Conservation (phyloP, 2,888 invertebrate genomes). For the Acrobasis repandana region DNA sequence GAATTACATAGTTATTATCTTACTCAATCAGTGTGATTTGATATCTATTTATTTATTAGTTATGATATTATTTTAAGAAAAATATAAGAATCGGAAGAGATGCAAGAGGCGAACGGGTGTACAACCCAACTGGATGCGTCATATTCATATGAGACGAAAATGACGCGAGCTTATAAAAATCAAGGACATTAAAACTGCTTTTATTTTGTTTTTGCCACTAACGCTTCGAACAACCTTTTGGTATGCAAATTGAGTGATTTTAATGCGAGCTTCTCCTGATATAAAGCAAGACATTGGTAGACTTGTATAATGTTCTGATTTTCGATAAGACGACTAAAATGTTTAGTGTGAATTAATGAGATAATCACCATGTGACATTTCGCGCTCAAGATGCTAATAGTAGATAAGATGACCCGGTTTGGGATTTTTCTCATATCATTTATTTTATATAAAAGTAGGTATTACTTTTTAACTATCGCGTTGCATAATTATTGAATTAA, state of each 20-base stretch:
- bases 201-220: conserved; percentile 46
- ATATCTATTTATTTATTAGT: no score
- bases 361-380: background rate
- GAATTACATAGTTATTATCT: no score
- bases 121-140: background rate
- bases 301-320: conserved; percentile 15
- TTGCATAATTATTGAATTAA: no score
- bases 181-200: conserved; percentile 65
- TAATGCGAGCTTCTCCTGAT: conserved; percentile 44
- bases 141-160: conserved; percentile 60
- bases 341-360: background rate
- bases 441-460: no score
- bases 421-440: no score
- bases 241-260: conserved; percentile 61
- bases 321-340: background rate
- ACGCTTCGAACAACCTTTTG: conserved; percentile 48
- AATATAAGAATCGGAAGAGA: no score
- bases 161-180: conserved; percentile 65
- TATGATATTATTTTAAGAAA: no score
- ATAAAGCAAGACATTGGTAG: conserved; percentile 2
- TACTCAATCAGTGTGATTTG: no score
- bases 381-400: background rate
- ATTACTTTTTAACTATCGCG: no score
- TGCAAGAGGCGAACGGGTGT: background rate
- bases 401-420: no score